phyloP scores from a whole-genome alignment of 2,888 invertebrate genomes.

The Gibbula magus region DNA sequence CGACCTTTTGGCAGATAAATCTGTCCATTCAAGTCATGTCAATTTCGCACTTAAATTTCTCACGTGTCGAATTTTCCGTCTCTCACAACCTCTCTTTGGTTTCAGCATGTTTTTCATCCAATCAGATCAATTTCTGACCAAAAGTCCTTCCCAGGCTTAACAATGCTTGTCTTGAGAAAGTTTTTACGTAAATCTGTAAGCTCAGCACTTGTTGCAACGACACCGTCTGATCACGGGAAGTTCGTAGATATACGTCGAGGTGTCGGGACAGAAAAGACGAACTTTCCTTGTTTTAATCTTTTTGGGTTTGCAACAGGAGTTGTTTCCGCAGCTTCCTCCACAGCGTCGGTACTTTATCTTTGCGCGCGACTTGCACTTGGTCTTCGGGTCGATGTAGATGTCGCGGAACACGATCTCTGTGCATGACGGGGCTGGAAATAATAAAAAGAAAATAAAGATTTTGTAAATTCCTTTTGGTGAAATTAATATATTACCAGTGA shows the following conservation, averaged over 20 bases:
- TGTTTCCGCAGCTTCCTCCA: conserved; percentile 82
- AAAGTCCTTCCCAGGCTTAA: neutral
- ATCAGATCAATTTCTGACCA: conserved; percentile 2
- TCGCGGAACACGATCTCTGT: conserved; percentile 93
- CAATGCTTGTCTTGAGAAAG: conserved; percentile 1
- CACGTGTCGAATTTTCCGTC: neutral
- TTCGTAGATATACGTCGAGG: conserved; percentile 94
- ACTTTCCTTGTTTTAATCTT: conserved; percentile 96
- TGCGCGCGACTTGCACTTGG: conserved; percentile 91
- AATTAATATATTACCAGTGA: no score
- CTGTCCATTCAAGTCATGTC: neutral
- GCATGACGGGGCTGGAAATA: conserved; percentile 83
- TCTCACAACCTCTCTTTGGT: conserved; percentile 24
- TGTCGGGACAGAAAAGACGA: conserved; percentile 91
- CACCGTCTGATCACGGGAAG: conserved; percentile 97
- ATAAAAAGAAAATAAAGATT: conserved; percentile 17
- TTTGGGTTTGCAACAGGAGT: conserved; percentile 89
- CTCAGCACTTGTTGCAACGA: conserved; percentile 82
- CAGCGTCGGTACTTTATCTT: conserved; percentile 93
- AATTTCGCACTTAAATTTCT: neutral
- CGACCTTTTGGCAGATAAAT: neutral
- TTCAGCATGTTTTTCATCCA: conserved; percentile 7
- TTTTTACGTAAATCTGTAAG: neutral
- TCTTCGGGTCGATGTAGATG: conserved; percentile 87
- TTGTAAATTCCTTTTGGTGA: no score